These are phyloP conservation scores for Macroglossus sobrinus DNA, from an alignment of 2,113 vertebrate genomes.

Conservation along the genomic window DNA sequence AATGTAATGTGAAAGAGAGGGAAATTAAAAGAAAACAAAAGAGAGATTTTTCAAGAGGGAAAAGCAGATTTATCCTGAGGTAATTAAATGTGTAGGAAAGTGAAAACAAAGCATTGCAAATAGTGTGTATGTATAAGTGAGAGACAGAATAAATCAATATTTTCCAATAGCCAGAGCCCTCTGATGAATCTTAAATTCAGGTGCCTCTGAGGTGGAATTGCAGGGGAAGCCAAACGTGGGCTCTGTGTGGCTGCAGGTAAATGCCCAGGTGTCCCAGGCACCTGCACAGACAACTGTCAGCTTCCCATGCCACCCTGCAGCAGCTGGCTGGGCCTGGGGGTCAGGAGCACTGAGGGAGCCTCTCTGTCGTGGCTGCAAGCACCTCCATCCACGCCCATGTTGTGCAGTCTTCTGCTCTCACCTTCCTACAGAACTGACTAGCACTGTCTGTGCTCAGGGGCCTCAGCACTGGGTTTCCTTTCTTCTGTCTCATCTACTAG, in stretches of 20 bases:
- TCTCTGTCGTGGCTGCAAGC: accelerated
- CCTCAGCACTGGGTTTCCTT: background rate
- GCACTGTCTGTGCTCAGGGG: background rate
- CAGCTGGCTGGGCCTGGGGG: background rate
- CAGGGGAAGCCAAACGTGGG: background rate
- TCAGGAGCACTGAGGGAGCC: accelerated
- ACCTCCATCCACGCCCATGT: no score
- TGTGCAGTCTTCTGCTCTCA: background rate
- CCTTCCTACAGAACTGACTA: accelerated
- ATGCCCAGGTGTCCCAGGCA: background rate
- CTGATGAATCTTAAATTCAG: constrained; percentile 41
- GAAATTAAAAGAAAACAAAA: constrained; percentile 70
- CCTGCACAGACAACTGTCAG: background rate
- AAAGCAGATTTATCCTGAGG: constrained; percentile 71
- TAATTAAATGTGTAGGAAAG: constrained; percentile 74
- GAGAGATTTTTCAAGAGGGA: constrained; percentile 48
- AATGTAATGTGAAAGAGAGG: constrained; percentile 35
- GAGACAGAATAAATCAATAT: constrained; percentile 50
- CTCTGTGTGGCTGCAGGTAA: background rate
- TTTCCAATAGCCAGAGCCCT: constrained; percentile 43
- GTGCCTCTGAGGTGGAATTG: background rate
- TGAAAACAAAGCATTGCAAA: constrained; percentile 64
- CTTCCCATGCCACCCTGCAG: background rate
- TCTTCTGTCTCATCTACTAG: background rate
- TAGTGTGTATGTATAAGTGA: background rate